phyloP scores from a whole-genome alignment of 2,113 vertebrate species.

The Platysternon megacephalum region DNA sequence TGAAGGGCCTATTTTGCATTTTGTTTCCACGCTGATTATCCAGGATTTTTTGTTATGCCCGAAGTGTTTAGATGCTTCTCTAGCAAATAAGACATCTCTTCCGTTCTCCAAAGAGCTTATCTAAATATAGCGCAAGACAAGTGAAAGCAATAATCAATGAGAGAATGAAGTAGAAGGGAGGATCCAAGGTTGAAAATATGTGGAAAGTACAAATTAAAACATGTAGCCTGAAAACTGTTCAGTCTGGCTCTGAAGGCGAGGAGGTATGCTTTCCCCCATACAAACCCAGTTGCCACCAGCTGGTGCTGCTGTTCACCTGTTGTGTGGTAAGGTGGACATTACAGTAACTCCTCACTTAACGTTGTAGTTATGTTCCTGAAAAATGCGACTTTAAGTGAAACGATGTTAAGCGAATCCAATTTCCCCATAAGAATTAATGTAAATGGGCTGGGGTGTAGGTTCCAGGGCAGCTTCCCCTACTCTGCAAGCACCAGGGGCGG shows the following conservation, averaged over 20 bases:
- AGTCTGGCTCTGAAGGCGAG: not conserved
- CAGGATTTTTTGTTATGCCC: not conserved
- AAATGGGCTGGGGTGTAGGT: too few relatives aligned
- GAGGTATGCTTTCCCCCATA: rapidly evolving
- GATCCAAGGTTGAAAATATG: not conserved
- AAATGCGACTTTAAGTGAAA: too few relatives aligned
- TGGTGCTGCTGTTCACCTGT: not conserved
- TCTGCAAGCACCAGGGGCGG: too few relatives aligned
- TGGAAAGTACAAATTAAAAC: not conserved
- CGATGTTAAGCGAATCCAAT: too few relatives aligned
- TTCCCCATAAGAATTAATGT: too few relatives aligned
- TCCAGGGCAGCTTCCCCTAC: too few relatives aligned
- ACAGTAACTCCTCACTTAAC: too few relatives aligned
- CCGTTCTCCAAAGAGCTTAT: not conserved
- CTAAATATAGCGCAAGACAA: not conserved
- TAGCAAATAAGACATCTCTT: not conserved
- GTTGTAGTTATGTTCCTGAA: too few relatives aligned
- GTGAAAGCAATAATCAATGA: not conserved
- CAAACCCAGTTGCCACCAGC: not conserved
- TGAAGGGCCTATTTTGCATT: not conserved
- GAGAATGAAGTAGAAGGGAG: not conserved
- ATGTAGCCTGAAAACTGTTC: not conserved
- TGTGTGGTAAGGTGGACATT: not conserved
- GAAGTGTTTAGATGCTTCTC: not conserved
- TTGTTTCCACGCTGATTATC: not conserved